phyloP scores from a whole-genome alignment of 2,113 vertebrate genomes.

The Gallinago jamesoni region DNA sequence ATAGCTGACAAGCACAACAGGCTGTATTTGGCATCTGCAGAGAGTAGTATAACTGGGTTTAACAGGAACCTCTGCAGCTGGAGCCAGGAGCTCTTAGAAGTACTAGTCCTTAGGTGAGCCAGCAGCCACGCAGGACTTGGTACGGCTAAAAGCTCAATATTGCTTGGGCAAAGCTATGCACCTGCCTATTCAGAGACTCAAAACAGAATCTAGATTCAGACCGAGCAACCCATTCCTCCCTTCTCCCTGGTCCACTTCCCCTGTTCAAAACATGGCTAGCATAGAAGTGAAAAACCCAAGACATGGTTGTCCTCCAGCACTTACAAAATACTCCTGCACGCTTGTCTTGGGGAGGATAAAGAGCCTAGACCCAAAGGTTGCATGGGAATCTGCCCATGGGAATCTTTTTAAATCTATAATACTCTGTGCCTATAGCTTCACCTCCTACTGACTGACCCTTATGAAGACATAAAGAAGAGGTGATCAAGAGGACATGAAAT shows the following conservation, averaged over 20 bases:
- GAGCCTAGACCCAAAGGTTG: not conserved
- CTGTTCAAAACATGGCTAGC: not conserved
- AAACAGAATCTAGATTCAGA: not conserved
- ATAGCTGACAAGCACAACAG: not conserved
- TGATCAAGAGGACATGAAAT: not conserved
- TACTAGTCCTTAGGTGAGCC: not conserved
- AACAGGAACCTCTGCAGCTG: not conserved
- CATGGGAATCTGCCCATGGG: not conserved
- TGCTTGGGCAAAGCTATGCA: not conserved
- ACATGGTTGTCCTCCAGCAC: not conserved
- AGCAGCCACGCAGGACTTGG: not conserved
- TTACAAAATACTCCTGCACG: not conserved
- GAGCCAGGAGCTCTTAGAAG: not conserved
- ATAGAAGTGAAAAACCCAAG: not conserved
- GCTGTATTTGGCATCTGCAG: not conserved
- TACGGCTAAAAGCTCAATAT: not conserved
- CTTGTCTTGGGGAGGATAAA: not conserved
- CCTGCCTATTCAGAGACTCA: not conserved
- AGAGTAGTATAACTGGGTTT: not conserved
- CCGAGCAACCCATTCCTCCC: not conserved
- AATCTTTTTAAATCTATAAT: not conserved
- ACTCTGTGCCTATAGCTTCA: not conserved
- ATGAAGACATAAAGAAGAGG: not conserved
- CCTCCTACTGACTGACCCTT: accelerated
- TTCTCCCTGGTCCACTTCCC: not conserved